Evolutionary conservation across 2,888 invertebrate species (phyloP).

Genomic region (Heliconius charithonia): DNA sequence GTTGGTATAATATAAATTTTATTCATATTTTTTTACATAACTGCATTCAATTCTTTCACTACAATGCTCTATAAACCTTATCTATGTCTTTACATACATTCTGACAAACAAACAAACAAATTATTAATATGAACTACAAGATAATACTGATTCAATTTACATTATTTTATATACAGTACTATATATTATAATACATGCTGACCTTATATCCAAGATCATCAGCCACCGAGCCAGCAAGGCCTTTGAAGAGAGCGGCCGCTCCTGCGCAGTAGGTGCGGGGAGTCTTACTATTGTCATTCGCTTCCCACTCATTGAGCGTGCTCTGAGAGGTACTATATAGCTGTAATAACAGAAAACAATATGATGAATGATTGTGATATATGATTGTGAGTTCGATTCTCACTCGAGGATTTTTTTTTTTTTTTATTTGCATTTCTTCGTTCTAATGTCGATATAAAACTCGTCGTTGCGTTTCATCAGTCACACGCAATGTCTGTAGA

Average conservation of each 20-base stretch:
- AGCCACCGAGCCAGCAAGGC: conserved; percentile 75
- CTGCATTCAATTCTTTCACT: no score
- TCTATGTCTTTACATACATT: background rate
- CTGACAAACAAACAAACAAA: background rate
- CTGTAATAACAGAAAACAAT: conserved; percentile 56
- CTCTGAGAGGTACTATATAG: conserved; percentile 70
- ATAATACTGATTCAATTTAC: conserved; percentile 1
- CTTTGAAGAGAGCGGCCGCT: conserved; percentile 67
- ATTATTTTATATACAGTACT: background rate
- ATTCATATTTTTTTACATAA: no score
- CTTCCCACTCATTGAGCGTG: conserved; percentile 64
- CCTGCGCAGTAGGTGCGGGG: conserved; percentile 68
- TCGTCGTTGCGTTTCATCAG: no score
- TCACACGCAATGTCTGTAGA: no score
- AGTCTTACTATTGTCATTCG: conserved; percentile 70
- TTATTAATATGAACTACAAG: background rate
- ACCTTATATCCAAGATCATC: conserved; percentile 79
- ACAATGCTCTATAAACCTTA: background rate
- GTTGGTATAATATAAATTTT: no score
- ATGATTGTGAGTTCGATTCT: no score
- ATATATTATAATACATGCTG: conserved; percentile 21
- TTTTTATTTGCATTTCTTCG: no score
- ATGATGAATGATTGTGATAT: no score
- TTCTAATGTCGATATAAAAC: no score
- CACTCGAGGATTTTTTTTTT: no score